These are phyloP conservation scores for Sinotaia quadrata DNA, from an alignment of 2,888 invertebrate genomes.

Conservation along the genomic window DNA sequence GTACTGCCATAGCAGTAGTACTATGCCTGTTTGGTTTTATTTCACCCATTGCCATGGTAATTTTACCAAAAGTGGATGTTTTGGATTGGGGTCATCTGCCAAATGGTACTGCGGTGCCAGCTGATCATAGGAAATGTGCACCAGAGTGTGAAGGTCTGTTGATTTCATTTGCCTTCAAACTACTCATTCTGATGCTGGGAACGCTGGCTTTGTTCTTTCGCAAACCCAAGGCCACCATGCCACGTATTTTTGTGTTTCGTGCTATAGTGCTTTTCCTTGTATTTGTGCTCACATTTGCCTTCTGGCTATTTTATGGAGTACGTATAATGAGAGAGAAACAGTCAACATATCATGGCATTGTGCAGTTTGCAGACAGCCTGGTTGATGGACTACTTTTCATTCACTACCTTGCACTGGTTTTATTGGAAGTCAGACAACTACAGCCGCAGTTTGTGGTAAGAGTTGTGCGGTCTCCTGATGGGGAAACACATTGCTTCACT, in stretches of 20 bases:
- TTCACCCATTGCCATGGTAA: constrained; percentile 95
- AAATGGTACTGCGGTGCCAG: constrained; percentile 15
- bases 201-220: constrained; percentile 94
- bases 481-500: constrained; percentile 87
- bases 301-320: constrained; percentile 98
- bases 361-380: constrained; percentile 92
- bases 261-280: constrained; percentile 90
- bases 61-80: constrained; percentile 87
- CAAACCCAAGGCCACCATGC: constrained; percentile 87
- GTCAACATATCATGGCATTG: constrained; percentile 79
- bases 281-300: constrained; percentile 93
- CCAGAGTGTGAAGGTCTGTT: constrained; percentile 84
- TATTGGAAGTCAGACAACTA: constrained; percentile 93
- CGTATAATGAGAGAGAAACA: constrained; percentile 76
- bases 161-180: constrained; percentile 91
- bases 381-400: constrained; percentile 95
- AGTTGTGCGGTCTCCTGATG: constrained; percentile 95
- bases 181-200: constrained; percentile 89
- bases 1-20: constrained; percentile 84
- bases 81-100: constrained; percentile 70
- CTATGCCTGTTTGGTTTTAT: constrained; percentile 88
- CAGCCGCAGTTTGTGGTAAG: constrained; percentile 83
- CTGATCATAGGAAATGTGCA: constrained; percentile 41
- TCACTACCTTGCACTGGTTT: constrained; percentile 92
- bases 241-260: constrained; percentile 91